Conservation (phyloP, 1,140 invertebrate genomes). For the Atta texana region DNA sequence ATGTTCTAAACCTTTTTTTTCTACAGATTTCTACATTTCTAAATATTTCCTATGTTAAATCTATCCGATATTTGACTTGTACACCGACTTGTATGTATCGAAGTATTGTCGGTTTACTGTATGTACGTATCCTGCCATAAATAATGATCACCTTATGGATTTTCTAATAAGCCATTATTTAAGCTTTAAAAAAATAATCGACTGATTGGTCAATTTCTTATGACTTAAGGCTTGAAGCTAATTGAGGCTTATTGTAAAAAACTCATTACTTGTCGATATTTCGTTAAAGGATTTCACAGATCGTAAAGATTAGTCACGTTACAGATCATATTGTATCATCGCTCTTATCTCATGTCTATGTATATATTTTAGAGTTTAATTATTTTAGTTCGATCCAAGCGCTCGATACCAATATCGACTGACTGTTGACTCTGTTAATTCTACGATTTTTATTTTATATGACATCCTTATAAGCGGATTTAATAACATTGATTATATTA, state of each 20-base stretch:
- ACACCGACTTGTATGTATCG: conserved; percentile 68
- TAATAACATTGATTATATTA: too few relatives aligned
- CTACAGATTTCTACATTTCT: conserved; percentile 16
- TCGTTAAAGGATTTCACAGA: not conserved
- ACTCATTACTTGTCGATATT: not conserved
- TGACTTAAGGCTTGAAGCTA: too few relatives aligned
- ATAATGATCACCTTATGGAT: not conserved
- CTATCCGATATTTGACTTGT: conserved; percentile 63
- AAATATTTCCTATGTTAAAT: conserved; percentile 38
- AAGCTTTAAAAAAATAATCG: too few relatives aligned
- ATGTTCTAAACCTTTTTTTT: conserved; percentile 37
- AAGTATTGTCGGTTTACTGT: conserved; percentile 72
- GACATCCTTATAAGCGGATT: too few relatives aligned
- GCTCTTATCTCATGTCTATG: not conserved
- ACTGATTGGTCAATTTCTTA: too few relatives aligned
- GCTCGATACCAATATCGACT: not conserved
- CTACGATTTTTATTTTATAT: not conserved
- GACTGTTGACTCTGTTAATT: not conserved
- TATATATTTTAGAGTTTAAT: not conserved
- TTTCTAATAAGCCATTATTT: too few relatives aligned
- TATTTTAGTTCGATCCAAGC: not conserved
- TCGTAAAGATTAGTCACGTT: not conserved
- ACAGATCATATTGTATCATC: not conserved
- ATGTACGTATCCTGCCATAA: conserved; percentile 41
- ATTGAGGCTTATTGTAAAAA: too few relatives aligned